These are phyloP conservation scores for Tyrannus savana DNA, from an alignment of 2,113 vertebrate species.

Conservation along the genomic window DNA sequence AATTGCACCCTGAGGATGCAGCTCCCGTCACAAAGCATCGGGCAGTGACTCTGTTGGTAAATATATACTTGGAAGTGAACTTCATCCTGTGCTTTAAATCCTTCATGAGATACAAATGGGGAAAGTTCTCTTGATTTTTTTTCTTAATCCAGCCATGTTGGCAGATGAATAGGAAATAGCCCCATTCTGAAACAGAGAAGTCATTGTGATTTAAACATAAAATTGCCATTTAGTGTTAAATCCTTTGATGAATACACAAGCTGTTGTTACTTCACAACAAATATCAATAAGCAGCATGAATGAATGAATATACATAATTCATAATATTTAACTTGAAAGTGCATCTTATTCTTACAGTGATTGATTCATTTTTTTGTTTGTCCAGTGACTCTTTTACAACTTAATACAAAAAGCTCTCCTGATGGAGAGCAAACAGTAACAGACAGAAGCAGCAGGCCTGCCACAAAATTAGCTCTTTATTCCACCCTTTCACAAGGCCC, in stretches of 20 bases:
- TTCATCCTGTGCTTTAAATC: neutral
- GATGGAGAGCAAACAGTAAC: neutral
- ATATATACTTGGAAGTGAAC: neutral
- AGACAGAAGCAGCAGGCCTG: neutral
- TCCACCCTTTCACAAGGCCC: neutral
- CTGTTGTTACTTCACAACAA: neutral
- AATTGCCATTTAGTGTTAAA: neutral
- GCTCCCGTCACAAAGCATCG: neutral
- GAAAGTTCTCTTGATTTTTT: neutral
- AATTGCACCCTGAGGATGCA: conserved; percentile 56
- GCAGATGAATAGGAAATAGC: neutral
- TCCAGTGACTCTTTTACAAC: neutral
- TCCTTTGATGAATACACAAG: neutral
- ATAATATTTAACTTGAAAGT: neutral
- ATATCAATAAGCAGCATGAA: neutral
- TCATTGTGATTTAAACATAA: neutral
- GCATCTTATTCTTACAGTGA: neutral
- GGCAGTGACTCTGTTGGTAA: neutral
- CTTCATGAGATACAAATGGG: neutral
- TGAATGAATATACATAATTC: neutral
- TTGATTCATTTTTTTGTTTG: neutral
- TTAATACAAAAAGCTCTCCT: neutral
- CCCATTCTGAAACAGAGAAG: neutral
- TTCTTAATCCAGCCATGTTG: neutral
- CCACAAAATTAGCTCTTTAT: neutral